Evolutionary conservation across 2,888 invertebrate species (phyloP).

Genomic region (Hemithea aestivaria): DNA sequence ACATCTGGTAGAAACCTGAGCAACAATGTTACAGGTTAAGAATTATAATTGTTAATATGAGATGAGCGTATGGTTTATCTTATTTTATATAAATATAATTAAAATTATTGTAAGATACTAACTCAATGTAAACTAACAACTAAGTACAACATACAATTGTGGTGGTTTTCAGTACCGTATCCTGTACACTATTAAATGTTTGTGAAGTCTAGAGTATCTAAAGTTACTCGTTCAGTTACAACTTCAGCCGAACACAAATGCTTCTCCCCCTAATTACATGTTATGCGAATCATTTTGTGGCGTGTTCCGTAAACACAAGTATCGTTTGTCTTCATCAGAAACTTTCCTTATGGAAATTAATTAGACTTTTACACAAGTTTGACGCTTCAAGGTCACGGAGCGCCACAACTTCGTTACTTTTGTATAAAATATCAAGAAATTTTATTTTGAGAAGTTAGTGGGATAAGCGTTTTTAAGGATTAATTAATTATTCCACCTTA

Average conservation of each 20-base stretch:
- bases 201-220: conserved; percentile 6
- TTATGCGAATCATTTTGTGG: conserved; percentile 13
- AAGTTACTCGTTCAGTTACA: conserved; percentile 1
- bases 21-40: too few relatives aligned
- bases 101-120: too few relatives aligned
- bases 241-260: conserved; percentile 5
- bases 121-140: too few relatives aligned
- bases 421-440: too few relatives aligned
- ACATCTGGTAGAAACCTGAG: too few relatives aligned
- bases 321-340: conserved; percentile 19
- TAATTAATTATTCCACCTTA: too few relatives aligned
- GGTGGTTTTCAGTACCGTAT: not conserved
- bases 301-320: conserved; percentile 14
- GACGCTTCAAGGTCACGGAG: conserved; percentile 13
- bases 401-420: conserved; percentile 1
- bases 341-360: conserved; percentile 13
- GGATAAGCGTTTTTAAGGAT: too few relatives aligned
- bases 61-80: too few relatives aligned
- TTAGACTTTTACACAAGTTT: conserved; percentile 12
- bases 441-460: too few relatives aligned
- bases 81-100: too few relatives aligned
- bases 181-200: not conserved
- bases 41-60: too few relatives aligned
- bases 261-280: conserved; percentile 11
- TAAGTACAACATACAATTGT: conserved; percentile 1